Evolutionary conservation across 2,888 invertebrate species (phyloP).

Genomic region (Rhogogaster chlorosoma): DNA sequence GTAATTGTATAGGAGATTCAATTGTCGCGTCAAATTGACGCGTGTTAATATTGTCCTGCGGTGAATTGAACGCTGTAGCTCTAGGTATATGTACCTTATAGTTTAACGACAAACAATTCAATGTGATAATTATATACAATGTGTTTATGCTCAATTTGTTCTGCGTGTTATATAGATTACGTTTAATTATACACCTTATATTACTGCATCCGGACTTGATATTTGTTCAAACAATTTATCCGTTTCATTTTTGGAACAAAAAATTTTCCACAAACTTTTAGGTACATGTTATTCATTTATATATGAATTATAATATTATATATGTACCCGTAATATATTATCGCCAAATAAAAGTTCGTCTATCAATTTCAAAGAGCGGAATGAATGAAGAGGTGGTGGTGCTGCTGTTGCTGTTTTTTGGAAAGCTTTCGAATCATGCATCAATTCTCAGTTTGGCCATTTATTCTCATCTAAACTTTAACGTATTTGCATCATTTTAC

Average conservation of each 20-base stretch:
- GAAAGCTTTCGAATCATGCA: background rate
- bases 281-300: background rate
- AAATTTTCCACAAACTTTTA: background rate
- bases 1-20: constrained; percentile 24
- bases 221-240: background rate
- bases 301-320: background rate
- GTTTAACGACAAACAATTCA: background rate
- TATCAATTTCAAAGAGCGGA: background rate
- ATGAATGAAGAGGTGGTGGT: background rate
- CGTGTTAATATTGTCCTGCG: constrained; percentile 29
- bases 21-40: constrained; percentile 9
- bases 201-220: background rate
- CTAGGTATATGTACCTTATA: background rate
- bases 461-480: constrained; percentile 26
- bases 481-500: constrained; percentile 7
- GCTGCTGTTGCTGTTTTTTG: background rate
- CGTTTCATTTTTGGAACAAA: background rate
- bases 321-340: background rate
- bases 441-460: constrained; percentile 35
- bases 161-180: background rate
- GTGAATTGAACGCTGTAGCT: constrained; percentile 22
- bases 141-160: constrained; percentile 7
- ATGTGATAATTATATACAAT: background rate
- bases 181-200: background rate
- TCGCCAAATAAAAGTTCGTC: background rate